Conservation (phyloP, 2,113 vertebrate genomes). For the Emydocephalus ijimae region DNA sequence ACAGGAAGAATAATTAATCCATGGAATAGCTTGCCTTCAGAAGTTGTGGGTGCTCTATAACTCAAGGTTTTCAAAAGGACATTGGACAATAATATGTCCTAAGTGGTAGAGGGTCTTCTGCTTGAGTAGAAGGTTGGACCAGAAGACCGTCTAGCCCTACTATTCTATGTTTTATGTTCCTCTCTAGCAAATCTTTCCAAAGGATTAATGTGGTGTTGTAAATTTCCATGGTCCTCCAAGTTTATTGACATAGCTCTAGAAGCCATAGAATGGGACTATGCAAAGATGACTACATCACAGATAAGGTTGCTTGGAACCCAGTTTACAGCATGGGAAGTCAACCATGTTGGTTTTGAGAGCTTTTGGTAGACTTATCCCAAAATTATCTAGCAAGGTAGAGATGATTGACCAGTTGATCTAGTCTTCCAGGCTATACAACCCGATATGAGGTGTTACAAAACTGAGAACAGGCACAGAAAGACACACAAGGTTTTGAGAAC, state of each 20-base stretch:
- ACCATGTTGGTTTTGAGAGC: not conserved
- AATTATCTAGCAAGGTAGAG: not conserved
- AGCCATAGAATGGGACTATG: not conserved
- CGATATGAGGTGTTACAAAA: not conserved
- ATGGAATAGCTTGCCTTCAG: no score
- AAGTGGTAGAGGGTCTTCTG: no score
- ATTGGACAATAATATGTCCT: no score
- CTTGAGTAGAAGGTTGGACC: no score
- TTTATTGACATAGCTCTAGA: not conserved
- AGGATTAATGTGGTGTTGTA: not conserved
- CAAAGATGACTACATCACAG: not conserved
- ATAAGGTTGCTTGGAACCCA: not conserved
- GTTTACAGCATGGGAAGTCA: not conserved
- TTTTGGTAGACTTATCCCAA: not conserved
- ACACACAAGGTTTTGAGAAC: not conserved
- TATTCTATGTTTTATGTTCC: no score
- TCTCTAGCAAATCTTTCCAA: not conserved
- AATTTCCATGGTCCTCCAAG: not conserved
- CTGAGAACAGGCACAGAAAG: not conserved
- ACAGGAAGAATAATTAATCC: no score
- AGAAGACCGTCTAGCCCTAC: no score
- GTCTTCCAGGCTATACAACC: not conserved
- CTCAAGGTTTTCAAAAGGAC: no score
- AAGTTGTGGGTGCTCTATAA: no score
- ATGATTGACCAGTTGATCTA: not conserved